phyloP scores from a whole-genome alignment of 1,140 invertebrate species.

The Doryteuthis pealeii region DNA sequence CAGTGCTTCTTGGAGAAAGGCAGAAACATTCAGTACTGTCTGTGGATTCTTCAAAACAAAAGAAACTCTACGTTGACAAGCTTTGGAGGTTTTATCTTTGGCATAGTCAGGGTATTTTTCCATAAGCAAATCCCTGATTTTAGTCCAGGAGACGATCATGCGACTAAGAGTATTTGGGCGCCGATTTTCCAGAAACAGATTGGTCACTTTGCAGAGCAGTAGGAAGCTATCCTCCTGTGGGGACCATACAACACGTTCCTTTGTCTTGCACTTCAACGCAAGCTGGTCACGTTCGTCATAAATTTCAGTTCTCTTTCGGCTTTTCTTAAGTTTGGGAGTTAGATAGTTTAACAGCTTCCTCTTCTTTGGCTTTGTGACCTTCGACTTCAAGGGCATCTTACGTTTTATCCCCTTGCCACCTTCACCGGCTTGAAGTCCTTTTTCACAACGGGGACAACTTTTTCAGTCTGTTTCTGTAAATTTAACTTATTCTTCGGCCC shows the following conservation, averaged over 20 bases:
- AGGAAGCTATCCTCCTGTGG: constrained; percentile 46
- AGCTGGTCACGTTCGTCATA: constrained; percentile 66
- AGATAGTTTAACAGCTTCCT: not conserved
- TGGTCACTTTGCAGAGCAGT: constrained; percentile 8
- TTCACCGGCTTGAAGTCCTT: not conserved
- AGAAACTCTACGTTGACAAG: constrained; percentile 69
- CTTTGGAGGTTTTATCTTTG: constrained; percentile 71
- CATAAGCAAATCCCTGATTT: constrained; percentile 2
- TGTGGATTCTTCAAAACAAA: constrained; percentile 68
- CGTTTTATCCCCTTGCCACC: constrained; percentile 12
- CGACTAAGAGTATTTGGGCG: not conserved
- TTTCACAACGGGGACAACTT: not conserved
- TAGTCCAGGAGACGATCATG: constrained; percentile 7
- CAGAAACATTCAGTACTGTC: constrained; percentile 65
- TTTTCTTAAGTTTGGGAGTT: not conserved
- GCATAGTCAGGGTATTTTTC: constrained; percentile 12
- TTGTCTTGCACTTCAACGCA: constrained; percentile 70
- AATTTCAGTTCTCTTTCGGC: not conserved
- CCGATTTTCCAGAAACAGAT: constrained; percentile 9
- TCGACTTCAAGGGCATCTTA: not conserved
- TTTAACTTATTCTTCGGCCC: not conserved
- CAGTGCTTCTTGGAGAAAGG: constrained; percentile 67
- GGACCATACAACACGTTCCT: constrained; percentile 62
- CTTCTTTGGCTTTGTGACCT: not conserved
- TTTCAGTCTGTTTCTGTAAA: not conserved